Base-by-base conservation (phyloP, 2,888 invertebrate species). In the Pedicia rivosa region DNA sequence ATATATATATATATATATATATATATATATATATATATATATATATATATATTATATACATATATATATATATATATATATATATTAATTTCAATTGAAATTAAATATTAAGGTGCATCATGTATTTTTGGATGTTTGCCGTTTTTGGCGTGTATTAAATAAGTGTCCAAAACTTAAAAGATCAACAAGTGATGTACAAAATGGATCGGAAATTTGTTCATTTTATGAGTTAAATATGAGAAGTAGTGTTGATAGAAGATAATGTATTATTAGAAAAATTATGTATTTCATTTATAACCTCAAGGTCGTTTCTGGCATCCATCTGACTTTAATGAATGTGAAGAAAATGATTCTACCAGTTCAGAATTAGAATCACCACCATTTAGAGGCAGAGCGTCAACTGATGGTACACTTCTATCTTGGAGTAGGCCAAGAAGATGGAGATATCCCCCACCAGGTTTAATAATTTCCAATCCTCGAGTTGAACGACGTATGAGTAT, bases 401-500 rank as follows among this genome's bases (percentile, higher is more conserved):
- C 83, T 0, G 82, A 82, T 54, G 73, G 75, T 6, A 68, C 69
- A 37, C 51, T 72, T 28, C 54, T 59, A 34, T 74, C 77, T 13
- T n/a, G n/a, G n/a, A n/a, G n/a, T n/a, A 64, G 70, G 9, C 73
- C 74, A 1, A 64, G 73, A 41, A 58, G 71, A 28, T 69, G 72
- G 55, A 63, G 75, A 4, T 68, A 66, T 48, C 66, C 66, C 15
- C 66, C 67, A 7, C 65, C 67, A 0, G 55, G 56, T 9, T 62
- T 59, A 16, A 52, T 61, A 9, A 46, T 59, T 33, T 63, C 64
- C 1, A 64, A 68, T 2, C 63, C 66, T 42, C 63, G 64, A 4
- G 67, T 71, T 1, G 70, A 72, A 33, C 64, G 81, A 24, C 64
- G 82, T 42, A 80, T 82, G 77, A 81, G 81, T 51, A 81, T 83